Base-by-base conservation (phyloP, 1,140 invertebrate species). In the Drosophila neocordata region DNA sequence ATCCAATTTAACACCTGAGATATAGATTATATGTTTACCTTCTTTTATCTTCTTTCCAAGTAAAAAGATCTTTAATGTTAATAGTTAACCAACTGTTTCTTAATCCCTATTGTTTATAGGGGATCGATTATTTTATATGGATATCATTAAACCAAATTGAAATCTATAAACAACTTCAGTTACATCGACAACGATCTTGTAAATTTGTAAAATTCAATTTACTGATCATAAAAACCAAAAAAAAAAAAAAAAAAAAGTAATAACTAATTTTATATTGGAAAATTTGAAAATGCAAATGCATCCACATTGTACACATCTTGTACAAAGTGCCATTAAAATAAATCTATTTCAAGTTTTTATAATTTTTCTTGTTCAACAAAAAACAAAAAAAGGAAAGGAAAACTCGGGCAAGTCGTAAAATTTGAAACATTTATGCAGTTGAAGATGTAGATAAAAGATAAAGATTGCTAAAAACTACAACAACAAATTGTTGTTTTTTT, bases 141-240 rank as follows among this genome's bases (percentile, higher is more conserved):
- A 2, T 2, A 44, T 44, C 41, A 44, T 44, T 44, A 44, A 44
- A 44, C 15, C 13, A 44, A 44, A 44, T 44, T 44, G n/a, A 44
- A 8, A 44, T 8, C 41, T 2, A 13, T 44, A 18, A 44, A 44
- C 41, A 44, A 15, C 41, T 3, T 44, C 41, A 38, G 7, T 7
- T 8, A 48, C 41, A 48, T 48, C 1, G 41, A 18, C 15, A 48
- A 48, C 60, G 41, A 59, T 41, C 51, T 69, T 73, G 34, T 65
- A 51, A 58, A 73, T 53, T 66, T 69, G 65, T 69, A 9, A 4
- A 59, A 31, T 59, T 69, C 63, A 77, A 74, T 82, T 75, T 72
- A 75, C 66, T 71, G 70, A 44, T 51, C 74, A 70, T 77, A 60
- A 82, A n/a, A n/a, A n/a, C n/a, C n/a, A n/a, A n/a, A n/a, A n/a